Evolutionary conservation across 2,797 vertebrate species (phyloP).

Genomic region (Sebastolobus alascanus): DNA sequence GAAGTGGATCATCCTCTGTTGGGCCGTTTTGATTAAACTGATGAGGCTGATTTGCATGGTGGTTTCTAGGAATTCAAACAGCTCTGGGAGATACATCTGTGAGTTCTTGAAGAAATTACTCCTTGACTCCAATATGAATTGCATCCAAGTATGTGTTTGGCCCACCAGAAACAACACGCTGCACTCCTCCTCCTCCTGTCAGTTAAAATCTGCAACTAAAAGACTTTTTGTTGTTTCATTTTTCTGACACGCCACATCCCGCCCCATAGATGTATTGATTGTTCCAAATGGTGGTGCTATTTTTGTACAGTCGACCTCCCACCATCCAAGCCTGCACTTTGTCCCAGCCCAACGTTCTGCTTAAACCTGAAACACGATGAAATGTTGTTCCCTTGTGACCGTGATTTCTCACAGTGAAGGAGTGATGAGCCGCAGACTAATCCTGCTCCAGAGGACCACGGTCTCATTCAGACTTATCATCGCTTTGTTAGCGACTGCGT

Average conservation of each 20-base stretch:
- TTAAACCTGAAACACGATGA: constrained; percentile 57
- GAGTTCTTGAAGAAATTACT: constrained; percentile 54
- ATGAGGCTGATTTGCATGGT: constrained; percentile 54
- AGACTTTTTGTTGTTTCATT: constrained; percentile 30
- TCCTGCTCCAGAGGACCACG: constrained; percentile 56
- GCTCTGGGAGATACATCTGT: constrained; percentile 60
- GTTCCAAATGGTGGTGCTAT: constrained; percentile 8
- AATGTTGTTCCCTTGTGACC: constrained; percentile 51
- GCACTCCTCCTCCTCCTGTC: constrained; percentile 22
- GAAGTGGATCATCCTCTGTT: constrained; percentile 22
- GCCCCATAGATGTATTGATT: constrained; percentile 13
- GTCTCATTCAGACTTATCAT: constrained; percentile 70
- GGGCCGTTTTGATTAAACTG: constrained; percentile 56
- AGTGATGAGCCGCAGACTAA: constrained; percentile 62
- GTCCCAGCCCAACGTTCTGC: constrained; percentile 21
- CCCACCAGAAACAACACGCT: constrained; percentile 45
- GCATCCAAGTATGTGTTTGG: constrained; percentile 38
- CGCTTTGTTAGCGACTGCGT: constrained; percentile 64
- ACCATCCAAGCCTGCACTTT: constrained; percentile 31
- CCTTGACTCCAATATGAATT: constrained; percentile 48
- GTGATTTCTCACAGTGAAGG: constrained; percentile 49
- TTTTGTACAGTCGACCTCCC: constrained; percentile 28
- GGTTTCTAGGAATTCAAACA: constrained; percentile 50
- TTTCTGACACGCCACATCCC: constrained; percentile 21
- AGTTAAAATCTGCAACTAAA: constrained; percentile 24